Evolutionary conservation across 2,113 vertebrate genomes (phyloP).

Genomic region (Salvelinus alpinus): DNA sequence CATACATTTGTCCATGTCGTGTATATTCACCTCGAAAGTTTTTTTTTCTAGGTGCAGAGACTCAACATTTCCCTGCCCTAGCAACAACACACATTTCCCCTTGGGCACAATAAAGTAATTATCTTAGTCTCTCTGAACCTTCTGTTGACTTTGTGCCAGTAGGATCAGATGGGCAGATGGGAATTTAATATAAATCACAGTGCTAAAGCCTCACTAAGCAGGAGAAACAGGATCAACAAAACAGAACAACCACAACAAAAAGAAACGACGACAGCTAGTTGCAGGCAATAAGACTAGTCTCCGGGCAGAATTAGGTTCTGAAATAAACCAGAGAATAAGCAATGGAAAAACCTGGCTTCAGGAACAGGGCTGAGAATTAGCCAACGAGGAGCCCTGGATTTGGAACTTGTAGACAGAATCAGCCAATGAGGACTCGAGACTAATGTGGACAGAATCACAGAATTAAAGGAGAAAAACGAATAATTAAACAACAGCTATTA

Average conservation of each 20-base stretch:
- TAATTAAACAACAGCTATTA: not conserved
- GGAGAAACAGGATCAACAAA: slow-evolving; percentile 32
- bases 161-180: too few relatives aligned
- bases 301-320: not conserved
- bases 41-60: too few relatives aligned
- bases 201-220: not conserved
- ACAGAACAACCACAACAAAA: slow-evolving; percentile 20
- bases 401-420: not conserved
- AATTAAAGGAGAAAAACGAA: not conserved
- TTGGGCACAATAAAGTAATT: too few relatives aligned
- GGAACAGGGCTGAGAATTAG: not conserved
- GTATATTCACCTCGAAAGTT: too few relatives aligned
- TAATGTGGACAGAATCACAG: not conserved
- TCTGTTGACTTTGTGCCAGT: too few relatives aligned
- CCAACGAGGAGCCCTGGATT: not conserved
- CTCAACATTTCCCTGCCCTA: too few relatives aligned
- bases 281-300: slow-evolving; percentile 45
- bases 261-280: slow-evolving; percentile 12
- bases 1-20: too few relatives aligned
- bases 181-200: not conserved
- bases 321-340: not conserved
- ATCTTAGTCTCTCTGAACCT: too few relatives aligned
- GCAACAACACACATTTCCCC: too few relatives aligned
- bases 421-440: not conserved
- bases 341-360: slow-evolving; percentile 2